Evolutionary conservation across 1,140 invertebrate genomes (phyloP).

Genomic region (Octopus bimaculoides): DNA sequence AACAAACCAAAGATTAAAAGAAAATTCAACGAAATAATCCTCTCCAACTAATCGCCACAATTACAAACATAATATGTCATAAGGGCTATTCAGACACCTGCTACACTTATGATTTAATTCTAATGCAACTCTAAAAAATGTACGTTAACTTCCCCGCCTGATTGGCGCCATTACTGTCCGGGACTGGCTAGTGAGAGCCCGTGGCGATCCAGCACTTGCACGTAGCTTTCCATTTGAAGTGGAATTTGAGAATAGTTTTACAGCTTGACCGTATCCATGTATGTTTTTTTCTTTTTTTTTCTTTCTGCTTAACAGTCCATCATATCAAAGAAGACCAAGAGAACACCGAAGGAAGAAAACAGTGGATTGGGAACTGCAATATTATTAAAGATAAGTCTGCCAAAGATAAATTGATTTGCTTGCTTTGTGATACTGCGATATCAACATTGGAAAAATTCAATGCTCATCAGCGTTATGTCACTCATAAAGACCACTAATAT

Average conservation of each 20-base stretch:
- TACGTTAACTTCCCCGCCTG: too few species aligned
- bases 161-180: too few species aligned
- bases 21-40: too few species aligned
- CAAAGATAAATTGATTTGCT: conserved; percentile 9
- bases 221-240: conserved; percentile 9
- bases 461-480: background rate
- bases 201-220: background rate
- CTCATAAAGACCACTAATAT: background rate
- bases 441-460: conserved; percentile 1
- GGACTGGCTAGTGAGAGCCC: too few species aligned
- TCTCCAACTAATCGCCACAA: too few species aligned
- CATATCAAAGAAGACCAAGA: background rate
- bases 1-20: too few species aligned
- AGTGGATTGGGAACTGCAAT: conserved; percentile 9
- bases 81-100: too few species aligned
- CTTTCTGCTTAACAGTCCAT: background rate
- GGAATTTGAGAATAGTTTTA: conserved; percentile 7
- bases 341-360: background rate
- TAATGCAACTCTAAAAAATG: too few species aligned
- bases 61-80: too few species aligned
- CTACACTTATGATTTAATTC: too few species aligned
- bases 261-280: conserved; percentile 8
- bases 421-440: conserved; percentile 9
- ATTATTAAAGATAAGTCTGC: background rate
- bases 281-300: background rate